Base-by-base conservation (phyloP, 2,113 vertebrate genomes). In the Zapus hudsonius region DNA sequence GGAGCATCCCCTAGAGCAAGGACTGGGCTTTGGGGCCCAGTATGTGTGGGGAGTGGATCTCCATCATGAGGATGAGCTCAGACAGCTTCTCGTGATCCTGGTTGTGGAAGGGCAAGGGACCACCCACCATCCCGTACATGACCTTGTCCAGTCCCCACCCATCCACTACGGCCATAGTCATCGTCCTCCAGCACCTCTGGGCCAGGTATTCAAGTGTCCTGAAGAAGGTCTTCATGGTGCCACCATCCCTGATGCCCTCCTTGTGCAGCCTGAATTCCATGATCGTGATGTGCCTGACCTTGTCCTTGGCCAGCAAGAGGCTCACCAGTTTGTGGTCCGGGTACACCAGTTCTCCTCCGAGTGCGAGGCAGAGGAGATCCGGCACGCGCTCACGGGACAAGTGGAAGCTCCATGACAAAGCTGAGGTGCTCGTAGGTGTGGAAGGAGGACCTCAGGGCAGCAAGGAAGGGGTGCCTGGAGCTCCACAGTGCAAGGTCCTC, bases 141-240 rank as follows among this genome's bases (percentile, higher is more conserved):
- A 98, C 98, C 66, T 98, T 98, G 93, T 98, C 98, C 93, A 98
- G 97, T 76, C 98, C 98, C 98, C 98, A 98, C 98, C 98, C 98
- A 97, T 98, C 98, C 95, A 98, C 98, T 0, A 98, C 98, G 27
- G 67, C 98, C 98, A 0, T 98, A 98, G 97, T 98, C 98, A 0
- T 98, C 98, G 93, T 98, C 98, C 94, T 98, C 98, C 95, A 47
- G 4, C 97, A 99, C 99, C 99, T 99, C 99, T 12, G 99, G 99
- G 99, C 99, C 92, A 99, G 98, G 97, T 99, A 99, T 97, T 99
- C 99, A 0, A 99, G 99, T 10, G 99, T 99, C 91, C 99, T 99
- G 79, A 99, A 99, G 96, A 99, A 99, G n/a, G 99, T 99, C 98
- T 99, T 99, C 99, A 99, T 99, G 27, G 99, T 99, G 96, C 99